These are phyloP conservation scores for Progne subis DNA, from an alignment of 2,113 vertebrate species.

Conservation along the genomic window DNA sequence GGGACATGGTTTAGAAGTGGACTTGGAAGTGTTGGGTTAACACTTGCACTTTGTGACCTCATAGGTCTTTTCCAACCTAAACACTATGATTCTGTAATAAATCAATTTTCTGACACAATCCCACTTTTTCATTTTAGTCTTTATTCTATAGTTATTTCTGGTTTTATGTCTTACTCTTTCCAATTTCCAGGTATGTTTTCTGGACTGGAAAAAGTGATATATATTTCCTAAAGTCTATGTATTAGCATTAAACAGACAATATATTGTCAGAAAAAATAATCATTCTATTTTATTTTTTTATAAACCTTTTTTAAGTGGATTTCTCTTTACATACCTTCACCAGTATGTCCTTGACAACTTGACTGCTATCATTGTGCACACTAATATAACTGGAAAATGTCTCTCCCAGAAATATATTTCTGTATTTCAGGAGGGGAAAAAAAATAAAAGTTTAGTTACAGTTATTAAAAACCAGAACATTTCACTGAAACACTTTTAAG, in stretches of 20 bases:
- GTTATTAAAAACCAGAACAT: not conserved
- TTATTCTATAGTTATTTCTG: not conserved
- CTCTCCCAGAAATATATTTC: conserved; percentile 97
- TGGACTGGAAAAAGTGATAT: not conserved
- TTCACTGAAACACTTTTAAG: not conserved
- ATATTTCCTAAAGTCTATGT: not conserved
- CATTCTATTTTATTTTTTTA: not conserved
- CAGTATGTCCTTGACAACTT: conserved; percentile 94
- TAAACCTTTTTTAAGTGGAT: not conserved
- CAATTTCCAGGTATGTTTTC: not conserved
- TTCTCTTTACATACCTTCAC: conserved; percentile 86
- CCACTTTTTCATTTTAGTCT: not conserved
- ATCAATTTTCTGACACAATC: not conserved
- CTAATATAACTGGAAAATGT: conserved; percentile 99
- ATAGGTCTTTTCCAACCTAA: not conserved
- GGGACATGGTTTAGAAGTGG: not conserved
- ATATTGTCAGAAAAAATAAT: not conserved
- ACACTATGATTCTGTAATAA: not conserved
- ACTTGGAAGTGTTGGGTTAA: not conserved
- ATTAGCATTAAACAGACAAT: not conserved
- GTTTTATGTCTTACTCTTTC: not conserved
- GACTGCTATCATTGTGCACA: conserved; percentile 96
- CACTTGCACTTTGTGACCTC: not conserved
- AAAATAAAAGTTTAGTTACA: not conserved
- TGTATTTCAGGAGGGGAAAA: conserved; percentile 53